Conservation (phyloP, 2,797 vertebrate genomes). For the Tokudaia muenninki region DNA sequence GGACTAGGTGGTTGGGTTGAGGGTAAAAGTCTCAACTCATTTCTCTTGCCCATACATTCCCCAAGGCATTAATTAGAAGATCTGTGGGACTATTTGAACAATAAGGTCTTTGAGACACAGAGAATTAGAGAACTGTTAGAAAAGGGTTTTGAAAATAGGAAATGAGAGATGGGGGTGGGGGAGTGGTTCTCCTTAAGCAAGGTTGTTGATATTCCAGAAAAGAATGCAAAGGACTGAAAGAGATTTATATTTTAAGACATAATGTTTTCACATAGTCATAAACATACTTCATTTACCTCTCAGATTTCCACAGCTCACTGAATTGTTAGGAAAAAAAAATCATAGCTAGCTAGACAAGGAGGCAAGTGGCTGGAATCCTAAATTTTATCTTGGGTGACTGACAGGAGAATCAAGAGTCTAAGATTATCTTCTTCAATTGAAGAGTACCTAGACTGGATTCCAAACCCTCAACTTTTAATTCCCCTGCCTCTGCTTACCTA, state of each 20-base stretch:
- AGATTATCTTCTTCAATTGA: background rate
- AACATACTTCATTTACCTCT: too few relatives aligned
- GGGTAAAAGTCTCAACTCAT: background rate
- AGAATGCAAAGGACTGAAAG: background rate
- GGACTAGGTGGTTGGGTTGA: background rate
- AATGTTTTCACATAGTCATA: background rate
- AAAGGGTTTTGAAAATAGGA: background rate
- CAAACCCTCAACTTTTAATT: background rate
- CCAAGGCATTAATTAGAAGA: background rate
- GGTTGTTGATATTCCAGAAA: background rate
- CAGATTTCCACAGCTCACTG: background rate
- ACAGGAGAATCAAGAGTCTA: background rate
- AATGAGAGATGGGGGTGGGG: too few relatives aligned
- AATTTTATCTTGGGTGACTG: background rate
- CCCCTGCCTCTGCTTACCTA: background rate
- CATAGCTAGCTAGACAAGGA: background rate
- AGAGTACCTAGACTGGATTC: background rate
- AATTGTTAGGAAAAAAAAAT: background rate
- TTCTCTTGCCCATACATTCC: background rate
- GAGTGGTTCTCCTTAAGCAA: background rate
- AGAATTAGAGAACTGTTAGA: background rate
- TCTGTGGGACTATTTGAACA: background rate
- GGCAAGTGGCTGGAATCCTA: background rate
- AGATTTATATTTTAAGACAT: background rate
- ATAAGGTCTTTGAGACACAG: background rate